Percentiles rank a stretch among this genome's conserved stretches.
These are phyloP conservation scores for Cremastobaeus sp. DNA, from an alignment of 2,888 invertebrate genomes.

Conservation along the genomic window DNA sequence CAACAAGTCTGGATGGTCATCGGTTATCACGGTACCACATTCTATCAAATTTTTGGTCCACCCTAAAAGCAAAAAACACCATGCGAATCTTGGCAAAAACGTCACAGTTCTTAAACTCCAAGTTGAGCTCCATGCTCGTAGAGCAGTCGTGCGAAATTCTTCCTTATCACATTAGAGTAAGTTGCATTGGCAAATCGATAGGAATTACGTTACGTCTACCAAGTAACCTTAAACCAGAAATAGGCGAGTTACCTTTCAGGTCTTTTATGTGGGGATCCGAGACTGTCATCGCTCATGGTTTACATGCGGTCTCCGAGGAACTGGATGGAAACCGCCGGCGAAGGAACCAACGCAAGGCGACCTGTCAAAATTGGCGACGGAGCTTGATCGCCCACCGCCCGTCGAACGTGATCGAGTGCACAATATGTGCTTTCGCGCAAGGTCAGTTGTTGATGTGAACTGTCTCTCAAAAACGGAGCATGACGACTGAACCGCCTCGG, in stretches of 20 bases:
- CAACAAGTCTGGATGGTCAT: conserved; percentile 79
- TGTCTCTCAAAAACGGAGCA: neutral
- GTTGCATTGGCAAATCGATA: conserved; percentile 19
- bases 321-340: neutral
- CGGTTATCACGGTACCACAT: conserved; percentile 76
- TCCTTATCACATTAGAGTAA: too few relatives aligned
- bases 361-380: conserved; percentile 29
- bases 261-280: conserved; percentile 82
- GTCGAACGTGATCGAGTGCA: conserved; percentile 17
- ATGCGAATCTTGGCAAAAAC: neutral
- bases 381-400: conserved; percentile 15
- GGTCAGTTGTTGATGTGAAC: conserved; percentile 10
- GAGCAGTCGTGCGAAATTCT: too few relatives aligned
- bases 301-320: neutral
- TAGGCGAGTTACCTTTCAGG: conserved; percentile 79
- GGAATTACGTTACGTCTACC: conserved; percentile 1
- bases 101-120: neutral
- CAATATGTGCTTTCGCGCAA: conserved; percentile 27
- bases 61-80: conserved; percentile 66
- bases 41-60: conserved; percentile 77
- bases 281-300: conserved; percentile 79
- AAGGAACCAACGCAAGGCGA: conserved; percentile 14
- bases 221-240: conserved; percentile 20
- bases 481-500: neutral
- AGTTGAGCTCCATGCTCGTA: too few relatives aligned